These are phyloP conservation scores for Papilio xuthus DNA, from an alignment of 1,140 invertebrate genomes.

Conservation along the genomic window DNA sequence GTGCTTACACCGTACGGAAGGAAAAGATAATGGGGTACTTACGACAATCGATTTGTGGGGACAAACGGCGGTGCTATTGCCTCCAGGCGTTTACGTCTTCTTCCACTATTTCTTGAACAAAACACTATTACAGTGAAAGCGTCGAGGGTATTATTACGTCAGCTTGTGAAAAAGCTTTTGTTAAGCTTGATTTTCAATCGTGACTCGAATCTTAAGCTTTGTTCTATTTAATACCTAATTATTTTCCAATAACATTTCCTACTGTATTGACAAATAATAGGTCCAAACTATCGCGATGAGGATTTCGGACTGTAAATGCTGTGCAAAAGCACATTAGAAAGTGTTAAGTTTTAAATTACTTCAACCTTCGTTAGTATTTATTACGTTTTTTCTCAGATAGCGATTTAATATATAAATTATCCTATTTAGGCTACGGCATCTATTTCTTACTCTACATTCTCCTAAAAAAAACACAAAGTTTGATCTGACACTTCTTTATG, in stretches of 20 bases:
- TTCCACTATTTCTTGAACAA: constrained; percentile 36
- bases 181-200: constrained; percentile 26
- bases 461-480: not conserved
- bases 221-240: constrained; percentile 11
- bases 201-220: constrained; percentile 1
- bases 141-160: constrained; percentile 34
- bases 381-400: not conserved
- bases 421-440: not conserved
- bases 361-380: too few relatives aligned
- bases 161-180: constrained; percentile 19
- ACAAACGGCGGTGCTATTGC: constrained; percentile 48
- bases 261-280: not conserved
- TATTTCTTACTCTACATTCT: not conserved
- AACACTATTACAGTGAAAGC: constrained; percentile 35
- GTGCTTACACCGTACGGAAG: constrained; percentile 33
- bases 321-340: not conserved
- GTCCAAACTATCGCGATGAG: not conserved
- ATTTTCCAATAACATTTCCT: constrained; percentile 13
- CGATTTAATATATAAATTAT: too few relatives aligned
- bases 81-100: constrained; percentile 35
- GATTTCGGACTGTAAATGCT: not conserved
- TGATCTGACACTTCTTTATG: not conserved
- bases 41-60: constrained; percentile 52
- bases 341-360: not conserved
- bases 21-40: constrained; percentile 47